These are phyloP conservation scores for Eupithecia insigniata DNA, from an alignment of 2,888 invertebrate genomes.

Conservation along the genomic window DNA sequence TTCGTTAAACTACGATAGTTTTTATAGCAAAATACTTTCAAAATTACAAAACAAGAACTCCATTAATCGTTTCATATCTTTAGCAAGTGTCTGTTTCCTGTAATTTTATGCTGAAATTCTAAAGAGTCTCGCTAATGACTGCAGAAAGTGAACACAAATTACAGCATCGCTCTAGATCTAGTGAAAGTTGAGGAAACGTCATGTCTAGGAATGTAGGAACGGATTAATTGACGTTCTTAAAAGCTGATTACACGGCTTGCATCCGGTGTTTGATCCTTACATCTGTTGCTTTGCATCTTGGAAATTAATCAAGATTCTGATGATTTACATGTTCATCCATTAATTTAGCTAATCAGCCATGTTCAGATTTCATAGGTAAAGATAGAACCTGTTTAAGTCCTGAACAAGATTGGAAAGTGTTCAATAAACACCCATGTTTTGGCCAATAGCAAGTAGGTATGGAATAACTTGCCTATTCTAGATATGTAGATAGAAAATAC, in stretches of 20 bases:
- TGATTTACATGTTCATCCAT: neutral
- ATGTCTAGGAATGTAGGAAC: constrained; percentile 24
- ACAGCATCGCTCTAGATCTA: constrained; percentile 25
- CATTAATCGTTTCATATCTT: neutral
- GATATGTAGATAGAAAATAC: too few relatives aligned
- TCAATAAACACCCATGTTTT: too few relatives aligned
- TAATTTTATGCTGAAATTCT: constrained; percentile 9
- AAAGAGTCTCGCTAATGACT: constrained; percentile 1
- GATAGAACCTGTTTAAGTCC: neutral
- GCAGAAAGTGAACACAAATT: constrained; percentile 6
- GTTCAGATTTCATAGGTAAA: neutral
- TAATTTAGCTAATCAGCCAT: neutral
- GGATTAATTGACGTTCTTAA: constrained; percentile 32
- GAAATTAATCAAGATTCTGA: neutral
- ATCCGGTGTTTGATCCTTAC: constrained; percentile 13
- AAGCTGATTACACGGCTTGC: constrained; percentile 12
- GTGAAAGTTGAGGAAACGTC: constrained; percentile 37
- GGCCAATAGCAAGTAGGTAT: too few relatives aligned
- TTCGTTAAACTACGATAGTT: too few relatives aligned
- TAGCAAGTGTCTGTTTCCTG: neutral
- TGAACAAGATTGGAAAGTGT: neutral
- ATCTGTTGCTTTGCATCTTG: neutral
- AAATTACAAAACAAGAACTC: neutral
- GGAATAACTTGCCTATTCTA: neutral
- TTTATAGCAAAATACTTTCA: too few relatives aligned